Percentiles rank a stretch among this genome's conserved stretches.
Conservation (phyloP, 2,888 invertebrate genomes). For the Eupithecia exiguata region DNA sequence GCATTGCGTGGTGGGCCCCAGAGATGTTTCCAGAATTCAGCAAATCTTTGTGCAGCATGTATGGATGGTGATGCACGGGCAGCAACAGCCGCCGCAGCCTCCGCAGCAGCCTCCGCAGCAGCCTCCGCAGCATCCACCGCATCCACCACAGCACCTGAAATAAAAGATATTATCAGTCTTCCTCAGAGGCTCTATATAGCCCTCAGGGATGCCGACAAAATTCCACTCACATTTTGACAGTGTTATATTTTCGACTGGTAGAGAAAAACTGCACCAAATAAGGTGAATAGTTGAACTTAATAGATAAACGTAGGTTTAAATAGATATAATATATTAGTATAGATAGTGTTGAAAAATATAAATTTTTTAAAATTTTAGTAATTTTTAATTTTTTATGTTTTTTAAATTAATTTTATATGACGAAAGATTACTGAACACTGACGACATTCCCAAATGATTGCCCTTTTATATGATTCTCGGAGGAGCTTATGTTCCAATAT, state of each 20-base stretch:
- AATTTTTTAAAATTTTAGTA: not conserved
- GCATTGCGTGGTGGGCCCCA: not conserved
- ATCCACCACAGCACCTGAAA: constrained; percentile 4
- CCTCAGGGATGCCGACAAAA: no score
- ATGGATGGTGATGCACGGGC: not conserved
- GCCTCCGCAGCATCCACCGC: not conserved
- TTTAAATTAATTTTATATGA: not conserved
- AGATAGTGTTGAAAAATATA: not conserved
- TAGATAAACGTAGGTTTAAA: constrained; percentile 6
- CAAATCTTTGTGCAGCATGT: constrained; percentile 5
- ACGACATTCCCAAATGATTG: not conserved
- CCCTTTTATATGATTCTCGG: not conserved
- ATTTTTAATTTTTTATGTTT: not conserved
- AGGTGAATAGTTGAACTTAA: constrained; percentile 23
- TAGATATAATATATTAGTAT: not conserved
- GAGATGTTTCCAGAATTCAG: not conserved
- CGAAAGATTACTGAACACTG: not conserved
- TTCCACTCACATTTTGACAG: constrained; percentile 17
- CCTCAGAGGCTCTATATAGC: not conserved
- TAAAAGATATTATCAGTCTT: not conserved
- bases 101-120: not conserved
- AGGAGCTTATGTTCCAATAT: not conserved
- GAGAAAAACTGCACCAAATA: constrained; percentile 17
- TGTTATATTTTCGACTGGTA: constrained; percentile 14
- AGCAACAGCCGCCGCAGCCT: not conserved